Evolutionary conservation across 2,888 invertebrate genomes (phyloP), one percentile per base, ranked within the genome.

Genomic region (Dryobota labecula): DNA sequence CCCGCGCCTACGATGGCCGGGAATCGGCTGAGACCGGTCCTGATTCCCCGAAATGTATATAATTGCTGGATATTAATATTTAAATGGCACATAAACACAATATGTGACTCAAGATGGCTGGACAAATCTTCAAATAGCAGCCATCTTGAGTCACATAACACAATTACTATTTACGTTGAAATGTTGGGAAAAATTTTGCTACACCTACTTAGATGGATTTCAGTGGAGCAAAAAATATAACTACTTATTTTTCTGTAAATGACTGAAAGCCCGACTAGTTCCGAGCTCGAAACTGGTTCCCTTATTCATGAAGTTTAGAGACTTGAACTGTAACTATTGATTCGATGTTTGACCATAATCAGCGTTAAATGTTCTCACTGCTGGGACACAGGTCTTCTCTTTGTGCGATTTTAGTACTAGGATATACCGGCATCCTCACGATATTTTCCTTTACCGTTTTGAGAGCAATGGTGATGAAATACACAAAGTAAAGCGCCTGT

Each of bases 11-110:
- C n/a, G n/a, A n/a, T n/a, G n/a, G n/a, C n/a, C n/a, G n/a, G n/a
- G n/a, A n/a, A n/a, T n/a, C n/a, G n/a, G n/a, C n/a, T n/a, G n/a
- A n/a, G n/a, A 13, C 36, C 24, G 24, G 49, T 27, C 15, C 30
- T n/a, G 9, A 18, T 38, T 51, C 30, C 45, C 51, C 45, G 30
- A 71, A 71, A 71, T 62, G 24, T 9, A 49, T 38, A 20, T 43
- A 49, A 47, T 45, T 24, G 8, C 5, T 71, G 43, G 24, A n/a
- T 54, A 54, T 54, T 74, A 54, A 47, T 45, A 64, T 54, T 64
- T 41, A 33, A 27, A 43, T 27, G 41, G 13, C 4, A 27, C 9
- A 33, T 7, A 24, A 45, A 70, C 9, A 47, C n/a, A n/a, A n/a
- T n/a, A n/a, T n/a, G n/a, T n/a, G n/a, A n/a, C n/a, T n/a, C n/a